phyloP scores from a whole-genome alignment of 2,113 vertebrate genomes.

The Ascaphus truei region DNA sequence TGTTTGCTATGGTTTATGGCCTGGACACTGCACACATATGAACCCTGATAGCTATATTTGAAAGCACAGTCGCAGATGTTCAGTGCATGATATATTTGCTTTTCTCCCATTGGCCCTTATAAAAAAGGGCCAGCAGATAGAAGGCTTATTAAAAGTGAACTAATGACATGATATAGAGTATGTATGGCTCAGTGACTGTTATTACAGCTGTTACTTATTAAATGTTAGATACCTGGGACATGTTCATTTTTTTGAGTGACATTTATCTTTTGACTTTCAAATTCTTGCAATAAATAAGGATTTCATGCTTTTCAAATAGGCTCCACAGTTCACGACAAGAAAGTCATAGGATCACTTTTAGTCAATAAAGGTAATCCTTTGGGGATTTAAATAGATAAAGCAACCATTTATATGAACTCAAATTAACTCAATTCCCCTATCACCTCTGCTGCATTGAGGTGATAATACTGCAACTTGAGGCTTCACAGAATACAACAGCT shows the following conservation, averaged over 20 bases:
- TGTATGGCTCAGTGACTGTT: constrained; percentile 60
- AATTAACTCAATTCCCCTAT: too few species aligned
- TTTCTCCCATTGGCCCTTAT: constrained; percentile 63
- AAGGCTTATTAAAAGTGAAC: constrained; percentile 63
- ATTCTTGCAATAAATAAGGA: constrained; percentile 69
- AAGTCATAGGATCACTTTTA: too few species aligned
- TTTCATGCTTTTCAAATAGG: constrained; percentile 65
- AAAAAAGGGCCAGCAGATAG: constrained; percentile 58
- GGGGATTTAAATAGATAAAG: too few species aligned
- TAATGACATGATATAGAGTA: constrained; percentile 66
- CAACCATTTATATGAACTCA: too few species aligned
- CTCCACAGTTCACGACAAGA: too few species aligned
- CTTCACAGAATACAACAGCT: too few species aligned
- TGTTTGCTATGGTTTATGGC: constrained; percentile 3
- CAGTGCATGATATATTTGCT: constrained; percentile 60
- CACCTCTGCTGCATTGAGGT: too few species aligned
- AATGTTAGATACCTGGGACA: constrained; percentile 60
- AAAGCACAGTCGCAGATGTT: constrained; percentile 62
- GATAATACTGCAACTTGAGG: too few species aligned
- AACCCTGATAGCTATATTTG: constrained; percentile 26
- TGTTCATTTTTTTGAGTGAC: constrained; percentile 64
- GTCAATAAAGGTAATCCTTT: too few species aligned
- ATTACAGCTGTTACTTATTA: constrained; percentile 70
- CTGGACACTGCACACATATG: not conserved
- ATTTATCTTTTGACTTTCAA: constrained; percentile 69